Percentiles rank a stretch among this genome's conserved stretches.
Conservation (phyloP, 1,140 invertebrate species). For the Drosophila burlai region DNA sequence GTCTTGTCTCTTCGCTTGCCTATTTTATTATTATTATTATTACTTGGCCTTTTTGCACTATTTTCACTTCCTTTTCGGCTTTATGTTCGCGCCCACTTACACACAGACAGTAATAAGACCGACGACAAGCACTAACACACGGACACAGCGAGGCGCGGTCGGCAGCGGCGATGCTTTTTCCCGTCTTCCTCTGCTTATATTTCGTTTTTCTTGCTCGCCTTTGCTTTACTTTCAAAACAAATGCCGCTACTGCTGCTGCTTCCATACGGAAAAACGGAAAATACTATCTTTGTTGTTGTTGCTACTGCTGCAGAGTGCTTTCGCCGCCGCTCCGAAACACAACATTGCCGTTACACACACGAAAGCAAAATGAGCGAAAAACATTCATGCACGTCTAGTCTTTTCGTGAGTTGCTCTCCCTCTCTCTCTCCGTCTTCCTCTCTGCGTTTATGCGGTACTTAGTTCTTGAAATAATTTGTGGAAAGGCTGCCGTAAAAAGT, state of each 20-base stretch:
- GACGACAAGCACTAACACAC: conserved; percentile 34
- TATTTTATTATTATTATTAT: conserved; percentile 76
- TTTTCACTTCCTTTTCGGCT: conserved; percentile 73
- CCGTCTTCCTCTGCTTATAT: conserved; percentile 57
- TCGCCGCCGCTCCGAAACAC: conserved; percentile 56
- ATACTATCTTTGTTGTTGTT: conserved; percentile 56
- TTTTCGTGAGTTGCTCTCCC: conserved; percentile 7
- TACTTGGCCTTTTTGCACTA: conserved; percentile 69
- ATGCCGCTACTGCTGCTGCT: conserved; percentile 65
- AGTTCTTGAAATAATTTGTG: background rate
- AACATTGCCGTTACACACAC: conserved; percentile 71
- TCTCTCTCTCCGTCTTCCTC: conserved; percentile 10
- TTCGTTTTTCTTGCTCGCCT: conserved; percentile 62
- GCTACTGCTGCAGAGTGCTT: conserved; percentile 48
- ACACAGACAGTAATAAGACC: conserved; percentile 33
- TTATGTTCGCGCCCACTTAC: conserved; percentile 53
- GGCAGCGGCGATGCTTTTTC: conserved; percentile 47
- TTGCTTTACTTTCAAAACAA: conserved; percentile 79
- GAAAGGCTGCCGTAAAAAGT: background rate
- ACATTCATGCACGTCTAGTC: conserved; percentile 22
- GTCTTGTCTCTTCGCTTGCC: conserved; percentile 67
- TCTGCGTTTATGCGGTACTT: conserved; percentile 5
- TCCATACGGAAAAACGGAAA: conserved; percentile 71
- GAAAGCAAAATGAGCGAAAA: conserved; percentile 72
- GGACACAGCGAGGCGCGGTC: conserved; percentile 66